A percentile compares a stretch with the other conserved stretches of the same genome.
Conservation (phyloP, 2,797 vertebrate genomes). For the Falco berigora region DNA sequence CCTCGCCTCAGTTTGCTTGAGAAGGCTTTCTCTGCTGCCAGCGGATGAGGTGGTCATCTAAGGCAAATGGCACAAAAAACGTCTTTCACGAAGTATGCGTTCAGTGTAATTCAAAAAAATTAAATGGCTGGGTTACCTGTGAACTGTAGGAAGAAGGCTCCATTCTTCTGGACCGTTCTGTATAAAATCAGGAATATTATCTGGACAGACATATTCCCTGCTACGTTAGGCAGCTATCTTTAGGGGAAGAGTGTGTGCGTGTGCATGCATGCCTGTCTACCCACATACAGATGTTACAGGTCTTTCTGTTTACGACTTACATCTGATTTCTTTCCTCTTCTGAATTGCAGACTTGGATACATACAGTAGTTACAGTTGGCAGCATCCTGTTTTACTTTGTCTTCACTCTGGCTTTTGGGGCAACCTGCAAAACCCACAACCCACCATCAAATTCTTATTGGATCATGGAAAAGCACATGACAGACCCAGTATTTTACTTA, state of each 20-base stretch:
- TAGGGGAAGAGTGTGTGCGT: neutral
- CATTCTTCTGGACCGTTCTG: neutral
- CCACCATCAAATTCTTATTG: slow-evolving; percentile 82
- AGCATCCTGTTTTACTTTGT: slow-evolving; percentile 80
- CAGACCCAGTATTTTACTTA: slow-evolving; percentile 82
- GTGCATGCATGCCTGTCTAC: neutral
- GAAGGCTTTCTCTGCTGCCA: neutral
- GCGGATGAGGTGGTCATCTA: neutral
- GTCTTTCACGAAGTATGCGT: neutral
- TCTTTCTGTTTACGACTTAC: neutral
- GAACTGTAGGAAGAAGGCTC: neutral
- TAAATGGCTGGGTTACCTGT: neutral
- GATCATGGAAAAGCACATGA: slow-evolving; percentile 80
- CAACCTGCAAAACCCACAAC: slow-evolving; percentile 79
- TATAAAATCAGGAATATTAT: neutral
- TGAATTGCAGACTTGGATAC: slow-evolving; percentile 85
- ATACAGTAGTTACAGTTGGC: slow-evolving; percentile 70
- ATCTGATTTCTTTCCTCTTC: neutral
- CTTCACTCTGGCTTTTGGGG: slow-evolving; percentile 79
- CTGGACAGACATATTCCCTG: neutral
- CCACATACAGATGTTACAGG: neutral
- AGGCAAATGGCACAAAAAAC: neutral
- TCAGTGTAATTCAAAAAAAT: neutral
- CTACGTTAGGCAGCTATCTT: neutral
- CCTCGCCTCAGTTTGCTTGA: neutral